These are phyloP conservation scores for Electrophaes corylata DNA, from an alignment of 2,888 invertebrate species.

Conservation along the genomic window DNA sequence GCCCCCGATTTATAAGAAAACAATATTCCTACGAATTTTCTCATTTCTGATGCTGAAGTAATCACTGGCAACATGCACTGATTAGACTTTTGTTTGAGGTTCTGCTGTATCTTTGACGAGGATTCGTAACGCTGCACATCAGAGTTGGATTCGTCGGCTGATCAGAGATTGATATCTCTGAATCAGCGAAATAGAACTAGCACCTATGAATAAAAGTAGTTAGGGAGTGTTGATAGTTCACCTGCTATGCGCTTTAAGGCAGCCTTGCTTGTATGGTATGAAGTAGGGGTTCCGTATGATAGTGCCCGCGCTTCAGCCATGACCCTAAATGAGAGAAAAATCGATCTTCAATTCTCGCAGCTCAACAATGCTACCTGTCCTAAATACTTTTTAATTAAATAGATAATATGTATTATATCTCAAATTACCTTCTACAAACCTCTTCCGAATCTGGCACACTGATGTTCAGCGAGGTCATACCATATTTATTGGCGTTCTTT, in stretches of 20 bases:
- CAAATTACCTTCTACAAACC: conserved; percentile 61
- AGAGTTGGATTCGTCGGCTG: too few relatives aligned
- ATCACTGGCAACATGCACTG: too few relatives aligned
- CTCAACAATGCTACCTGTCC: too few relatives aligned
- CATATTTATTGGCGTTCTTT: conserved; percentile 52
- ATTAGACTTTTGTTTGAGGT: too few relatives aligned
- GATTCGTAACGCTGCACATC: too few relatives aligned
- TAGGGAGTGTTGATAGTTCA: conserved; percentile 22
- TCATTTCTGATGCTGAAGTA: too few relatives aligned
- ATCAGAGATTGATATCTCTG: too few relatives aligned
- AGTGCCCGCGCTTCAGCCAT: conserved; percentile 49
- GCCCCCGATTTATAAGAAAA: too few relatives aligned
- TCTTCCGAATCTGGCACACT: conserved; percentile 72
- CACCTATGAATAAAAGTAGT: not conserved
- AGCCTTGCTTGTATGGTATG: conserved; percentile 31
- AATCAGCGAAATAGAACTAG: too few relatives aligned
- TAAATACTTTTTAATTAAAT: too few relatives aligned
- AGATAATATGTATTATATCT: not conserved
- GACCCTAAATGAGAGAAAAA: conserved; percentile 48
- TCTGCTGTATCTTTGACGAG: too few relatives aligned
- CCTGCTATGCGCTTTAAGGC: conserved; percentile 52
- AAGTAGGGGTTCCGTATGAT: conserved; percentile 24
- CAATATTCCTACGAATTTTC: too few relatives aligned
- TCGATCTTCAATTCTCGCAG: not conserved
- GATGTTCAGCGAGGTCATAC: conserved; percentile 60